Evolutionary conservation across 2,888 invertebrate genomes (phyloP), one percentile per base, ranked within the genome.

Genomic region (Caenorhabditis sp.): DNA sequence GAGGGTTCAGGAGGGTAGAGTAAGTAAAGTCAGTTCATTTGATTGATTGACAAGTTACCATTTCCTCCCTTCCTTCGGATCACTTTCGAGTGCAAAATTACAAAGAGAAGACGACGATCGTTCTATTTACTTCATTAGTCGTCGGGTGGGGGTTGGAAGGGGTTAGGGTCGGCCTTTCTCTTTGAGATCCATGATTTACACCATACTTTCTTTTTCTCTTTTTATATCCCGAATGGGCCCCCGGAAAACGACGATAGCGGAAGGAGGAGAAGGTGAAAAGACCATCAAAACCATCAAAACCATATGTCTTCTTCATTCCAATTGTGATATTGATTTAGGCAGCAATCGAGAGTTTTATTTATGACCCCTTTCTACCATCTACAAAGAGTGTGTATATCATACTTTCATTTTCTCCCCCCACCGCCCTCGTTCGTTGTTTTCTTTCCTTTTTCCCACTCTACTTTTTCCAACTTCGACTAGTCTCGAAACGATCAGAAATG

Each of bases 281-380:
- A 74, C 40, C 56, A 58, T 50, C 64, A 32, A 13, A 6, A 32
- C 32, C 32, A 32, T 55, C 53, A n/a, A n/a, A n/a, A n/a, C n/a
- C n/a, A 40, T 40, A 40, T 40, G 11, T 47, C 18, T 64, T 72
- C 26, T 61, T 56, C 26, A 11, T 64, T 58, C 67, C 47, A 18
- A 47, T 47, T 53, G 74, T 76, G 76, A 76, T 76, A 76, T 51
- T 76, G 76, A 76, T 76, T 76, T 67, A 67, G 67, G 76, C 60
- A 76, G 76, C 60, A 76, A 76, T 76, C 67, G 76, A 67, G 76
- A 67, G 67, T 76, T 76, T 76, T 76, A 67, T 76, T 76, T 67
- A 67, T 76, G 67, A 67, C 67, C 44, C 51, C 65, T 74, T 74
- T 51, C 22, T 72, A 40, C 44, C 40, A 62, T 37, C 53, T 28